These are phyloP conservation scores for Oryctolagus cuniculus DNA, from an alignment of 2,113 vertebrate species.

Conservation along the genomic window mOryCun1.1 NC_091436.1:128196501-128197000, in stretches of 20 bases:
- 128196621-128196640: too few relatives aligned
- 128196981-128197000: not conserved
- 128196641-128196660: not conserved
- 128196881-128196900: not conserved
- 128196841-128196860: constrained; percentile 33
- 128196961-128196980: too few relatives aligned
- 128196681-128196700: not conserved
- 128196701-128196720: not conserved
- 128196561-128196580: too few relatives aligned
- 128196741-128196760: not conserved
- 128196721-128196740: not conserved
- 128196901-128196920: not conserved
- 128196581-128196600: too few relatives aligned
- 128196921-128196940: not conserved
- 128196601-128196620: too few relatives aligned
- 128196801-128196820: not conserved
- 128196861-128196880: not conserved
- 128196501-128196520: too few relatives aligned
- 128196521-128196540: too few relatives aligned
- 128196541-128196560: too few relatives aligned
- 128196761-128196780: constrained; percentile 33
- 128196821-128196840: not conserved
- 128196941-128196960: too few relatives aligned
- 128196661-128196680: not conserved
- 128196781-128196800: constrained; percentile 55